phyloP scores from a whole-genome alignment of 2,888 invertebrate species.

The Ophioninae sp. region DNA sequence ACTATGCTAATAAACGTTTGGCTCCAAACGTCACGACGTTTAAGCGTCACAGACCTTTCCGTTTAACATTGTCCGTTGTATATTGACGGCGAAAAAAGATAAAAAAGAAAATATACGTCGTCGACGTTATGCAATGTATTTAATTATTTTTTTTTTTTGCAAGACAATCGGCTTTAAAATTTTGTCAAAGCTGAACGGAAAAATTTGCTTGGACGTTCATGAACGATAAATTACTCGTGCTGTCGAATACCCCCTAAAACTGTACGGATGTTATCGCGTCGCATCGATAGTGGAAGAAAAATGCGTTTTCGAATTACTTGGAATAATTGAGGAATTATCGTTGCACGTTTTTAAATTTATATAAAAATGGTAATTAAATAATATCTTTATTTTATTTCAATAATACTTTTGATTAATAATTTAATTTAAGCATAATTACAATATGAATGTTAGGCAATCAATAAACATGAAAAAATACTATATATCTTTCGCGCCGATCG shows the following conservation, averaged over 20 bases:
- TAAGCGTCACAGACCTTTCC: conserved; percentile 15
- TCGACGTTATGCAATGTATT: background rate
- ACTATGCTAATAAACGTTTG: conserved; percentile 61
- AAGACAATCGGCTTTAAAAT: background rate
- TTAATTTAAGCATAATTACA: no score
- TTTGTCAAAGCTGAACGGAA: background rate
- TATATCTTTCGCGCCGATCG: background rate
- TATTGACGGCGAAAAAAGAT: background rate
- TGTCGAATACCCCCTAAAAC: background rate
- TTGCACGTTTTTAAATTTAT: no score
- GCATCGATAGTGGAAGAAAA: conserved; percentile 37
- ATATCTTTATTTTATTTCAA: no score
- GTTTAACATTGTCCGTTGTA: conserved; percentile 18
- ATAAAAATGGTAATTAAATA: no score
- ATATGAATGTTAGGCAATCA: background rate
- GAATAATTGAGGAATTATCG: background rate
- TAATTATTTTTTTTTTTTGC: background rate
- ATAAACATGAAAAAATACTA: background rate
- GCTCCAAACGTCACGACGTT: conserved; percentile 55
- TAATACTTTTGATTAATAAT: no score
- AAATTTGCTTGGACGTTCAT: background rate
- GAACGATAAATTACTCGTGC: background rate
- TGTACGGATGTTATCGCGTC: background rate
- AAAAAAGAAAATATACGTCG: no score
- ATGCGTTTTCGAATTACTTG: conserved; percentile 12